Evolutionary conservation across 2,797 vertebrate genomes (phyloP), one percentile per base, ranked within the genome.

Genomic region (Arremon aurantiirostris): DNA sequence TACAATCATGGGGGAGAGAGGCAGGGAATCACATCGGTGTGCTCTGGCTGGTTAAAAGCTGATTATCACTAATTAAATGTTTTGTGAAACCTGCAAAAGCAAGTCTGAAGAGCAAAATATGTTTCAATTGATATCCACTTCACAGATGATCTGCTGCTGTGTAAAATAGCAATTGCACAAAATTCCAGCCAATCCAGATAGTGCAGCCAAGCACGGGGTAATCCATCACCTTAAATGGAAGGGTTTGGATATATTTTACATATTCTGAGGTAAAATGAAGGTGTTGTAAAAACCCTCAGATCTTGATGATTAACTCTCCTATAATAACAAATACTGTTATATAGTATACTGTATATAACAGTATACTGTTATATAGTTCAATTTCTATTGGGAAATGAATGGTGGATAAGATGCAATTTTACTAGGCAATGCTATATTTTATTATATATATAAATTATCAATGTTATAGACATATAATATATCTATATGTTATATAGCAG

Each of bases 1-100:
- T 86, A 90, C 53, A 86, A 35, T 70, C 63, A 70, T n/a, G 59
- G 82, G 69, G 70, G 42, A 69, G 65, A 85, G 80, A 83, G 53
- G 63, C 41, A 90, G 57, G 86, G 83, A 91, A 86, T 60, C 80
- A 42, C 95, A 94, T 82, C 89, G 79, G 87, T 47, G 39, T 86
- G 87, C 83, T 93, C 82, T 88, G 91, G 47, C 91, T 97, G 85
- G 47, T 88, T 93, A 86, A 88, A 94, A 91, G 87, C 95, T 76
- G 91, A 94, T 94, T 96, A 90, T 84, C 76, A 5, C 85, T 90
- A 96, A 96, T 95, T 94, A 96, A 96, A 91, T 90, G 85, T 86
- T 96, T 96, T 90, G 91, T 90, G 80, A 91, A 94, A 96, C 66
- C 63, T 81, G 87, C 37, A 93, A 88, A 88, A 84, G 80, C 80